Conservation (phyloP, 2,797 vertebrate species). For the Chaetophractus vellerosus region DNA sequence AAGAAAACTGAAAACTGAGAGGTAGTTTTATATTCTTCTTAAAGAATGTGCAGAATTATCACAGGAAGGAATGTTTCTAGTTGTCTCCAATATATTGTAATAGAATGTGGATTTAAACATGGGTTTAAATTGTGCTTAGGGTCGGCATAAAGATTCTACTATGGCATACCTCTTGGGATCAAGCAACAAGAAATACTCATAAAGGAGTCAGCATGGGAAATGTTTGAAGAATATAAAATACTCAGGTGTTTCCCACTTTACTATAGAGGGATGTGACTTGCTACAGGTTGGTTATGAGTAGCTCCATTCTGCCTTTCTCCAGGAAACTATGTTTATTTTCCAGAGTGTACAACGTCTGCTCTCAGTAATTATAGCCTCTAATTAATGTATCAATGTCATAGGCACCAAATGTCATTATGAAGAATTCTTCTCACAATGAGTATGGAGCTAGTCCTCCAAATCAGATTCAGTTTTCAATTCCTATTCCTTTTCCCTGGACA, state of each 20-base stretch:
- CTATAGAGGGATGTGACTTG: not conserved
- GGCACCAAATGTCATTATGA: not conserved
- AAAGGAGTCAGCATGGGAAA: not conserved
- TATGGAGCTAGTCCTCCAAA: not conserved
- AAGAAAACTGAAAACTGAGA: conserved; percentile 42
- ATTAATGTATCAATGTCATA: not conserved
- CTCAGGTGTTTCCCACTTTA: not conserved
- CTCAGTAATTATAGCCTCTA: not conserved
- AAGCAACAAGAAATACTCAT: not conserved
- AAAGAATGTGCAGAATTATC: conserved; percentile 65
- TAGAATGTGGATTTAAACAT: not conserved
- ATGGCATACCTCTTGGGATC: not conserved
- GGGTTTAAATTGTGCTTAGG: not conserved
- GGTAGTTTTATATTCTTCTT: conserved; percentile 27
- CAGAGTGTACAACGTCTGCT: not conserved
- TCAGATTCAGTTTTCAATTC: not conserved
- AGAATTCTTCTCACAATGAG: not conserved
- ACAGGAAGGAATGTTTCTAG: conserved; percentile 3
- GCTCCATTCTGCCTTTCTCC: not conserved
- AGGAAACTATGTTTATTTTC: not conserved
- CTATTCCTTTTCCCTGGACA: not conserved
- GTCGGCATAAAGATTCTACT: not conserved
- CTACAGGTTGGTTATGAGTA: not conserved
- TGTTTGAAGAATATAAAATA: not conserved
- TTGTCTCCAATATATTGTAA: conserved; percentile 21